Evolutionary conservation across 2,797 vertebrate species (phyloP).

Genomic region (Pseudotriccus pelzelni): DNA sequence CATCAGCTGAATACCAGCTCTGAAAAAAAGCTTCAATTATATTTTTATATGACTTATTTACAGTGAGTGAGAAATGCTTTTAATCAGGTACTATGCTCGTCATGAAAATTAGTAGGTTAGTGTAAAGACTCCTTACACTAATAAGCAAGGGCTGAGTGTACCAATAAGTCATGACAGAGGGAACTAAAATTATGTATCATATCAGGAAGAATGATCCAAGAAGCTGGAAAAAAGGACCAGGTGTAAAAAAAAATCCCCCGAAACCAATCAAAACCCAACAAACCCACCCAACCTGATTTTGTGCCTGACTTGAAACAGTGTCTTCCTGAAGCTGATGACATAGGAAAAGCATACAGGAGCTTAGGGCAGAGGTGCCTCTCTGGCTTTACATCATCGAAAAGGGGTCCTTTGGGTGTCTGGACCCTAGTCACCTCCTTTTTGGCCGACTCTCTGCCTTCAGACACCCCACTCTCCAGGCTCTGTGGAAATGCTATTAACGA

Average conservation of each 20-base stretch:
- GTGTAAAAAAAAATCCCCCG: accelerated
- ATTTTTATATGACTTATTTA: not conserved
- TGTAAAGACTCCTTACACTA: not conserved
- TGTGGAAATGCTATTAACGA: not conserved
- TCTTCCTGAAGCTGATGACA: not conserved
- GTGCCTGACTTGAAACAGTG: not conserved
- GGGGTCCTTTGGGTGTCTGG: not conserved
- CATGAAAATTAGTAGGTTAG: not conserved
- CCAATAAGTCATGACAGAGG: not conserved
- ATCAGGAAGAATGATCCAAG: not conserved
- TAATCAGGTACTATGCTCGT: not conserved
- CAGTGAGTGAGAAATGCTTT: not conserved
- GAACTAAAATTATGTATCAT: not conserved
- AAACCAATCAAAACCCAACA: not conserved
- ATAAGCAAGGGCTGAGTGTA: not conserved
- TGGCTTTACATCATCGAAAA: not conserved
- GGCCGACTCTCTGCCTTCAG: not conserved
- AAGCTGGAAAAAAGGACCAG: not conserved
- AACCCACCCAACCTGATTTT: not conserved
- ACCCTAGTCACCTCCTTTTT: not conserved
- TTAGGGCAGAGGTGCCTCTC: not conserved
- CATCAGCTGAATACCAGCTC: not conserved
- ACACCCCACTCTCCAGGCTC: not conserved
- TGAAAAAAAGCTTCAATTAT: not conserved
- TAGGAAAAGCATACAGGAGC: not conserved